phyloP scores from a whole-genome alignment of 2,797 vertebrate species.

The Cheirogaleus major region DNA sequence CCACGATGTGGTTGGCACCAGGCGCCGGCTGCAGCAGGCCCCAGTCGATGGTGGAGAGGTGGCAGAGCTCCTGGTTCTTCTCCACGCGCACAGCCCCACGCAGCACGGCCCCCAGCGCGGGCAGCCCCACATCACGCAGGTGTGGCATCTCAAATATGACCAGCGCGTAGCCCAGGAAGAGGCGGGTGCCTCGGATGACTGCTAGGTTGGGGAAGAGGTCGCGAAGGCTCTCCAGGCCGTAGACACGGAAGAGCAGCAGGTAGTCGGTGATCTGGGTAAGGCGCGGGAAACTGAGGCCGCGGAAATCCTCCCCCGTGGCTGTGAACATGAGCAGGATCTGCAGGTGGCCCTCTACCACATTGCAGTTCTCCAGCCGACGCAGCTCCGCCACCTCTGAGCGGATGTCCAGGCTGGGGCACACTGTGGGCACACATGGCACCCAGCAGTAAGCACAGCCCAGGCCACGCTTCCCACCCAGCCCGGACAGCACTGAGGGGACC shows the following conservation, averaged over 20 bases:
- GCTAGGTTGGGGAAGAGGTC: constrained; percentile 90
- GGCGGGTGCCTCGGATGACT: constrained; percentile 85
- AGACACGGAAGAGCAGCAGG: constrained; percentile 89
- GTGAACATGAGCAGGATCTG: constrained; percentile 90
- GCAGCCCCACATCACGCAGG: constrained; percentile 87
- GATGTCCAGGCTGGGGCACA: constrained; percentile 90
- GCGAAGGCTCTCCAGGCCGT: constrained; percentile 87
- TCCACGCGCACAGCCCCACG: constrained; percentile 86
- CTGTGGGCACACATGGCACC: constrained; percentile 64
- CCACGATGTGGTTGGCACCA: constrained; percentile 84
- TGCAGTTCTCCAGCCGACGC: constrained; percentile 88
- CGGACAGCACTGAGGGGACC: background rate
- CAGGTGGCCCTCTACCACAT: constrained; percentile 88
- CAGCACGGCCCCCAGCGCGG: constrained; percentile 83
- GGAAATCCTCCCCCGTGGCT: constrained; percentile 85
- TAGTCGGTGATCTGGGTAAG: constrained; percentile 89
- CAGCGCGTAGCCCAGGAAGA: constrained; percentile 89
- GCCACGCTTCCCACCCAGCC: no score
- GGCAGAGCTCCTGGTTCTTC: constrained; percentile 89
- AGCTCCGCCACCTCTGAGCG: constrained; percentile 87
- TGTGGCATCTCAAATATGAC: constrained; percentile 90
- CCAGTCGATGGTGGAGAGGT: constrained; percentile 90
- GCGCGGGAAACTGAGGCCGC: constrained; percentile 86
- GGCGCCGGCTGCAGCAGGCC: constrained; percentile 83
- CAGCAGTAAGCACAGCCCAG: background rate